Evolutionary conservation across 2,888 invertebrate genomes (phyloP), one percentile per base, ranked within the genome.

Genomic region (Cryptus viduatorius): DNA sequence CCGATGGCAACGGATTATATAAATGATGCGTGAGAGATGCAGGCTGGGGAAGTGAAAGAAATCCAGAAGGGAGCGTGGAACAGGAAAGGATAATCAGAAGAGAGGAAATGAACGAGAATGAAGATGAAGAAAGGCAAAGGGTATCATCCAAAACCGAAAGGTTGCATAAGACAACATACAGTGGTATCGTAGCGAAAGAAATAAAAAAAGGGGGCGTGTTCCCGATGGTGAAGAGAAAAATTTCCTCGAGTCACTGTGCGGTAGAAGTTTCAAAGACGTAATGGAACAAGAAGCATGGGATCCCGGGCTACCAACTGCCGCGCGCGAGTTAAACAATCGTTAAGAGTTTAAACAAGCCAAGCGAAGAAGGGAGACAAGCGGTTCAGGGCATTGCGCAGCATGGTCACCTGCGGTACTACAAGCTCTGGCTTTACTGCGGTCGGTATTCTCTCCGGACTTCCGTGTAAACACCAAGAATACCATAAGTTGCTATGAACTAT

Each of bases 241-340:
- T 68, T 80, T 76, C 68, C 77, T 73, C 77, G 77, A 84, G 72
- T 73, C 61, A 19, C 44, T 19, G 59, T n/a, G 48, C 50, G 68
- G 68, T 53, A 31, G 73, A 61, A 71, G 80, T 72, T 80, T 71
- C 69, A 59, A 77, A 72, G 59, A 53, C 65, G 67, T 77, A 77
- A 68, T 77, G 59, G 67, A 29, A 48, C 14, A 24, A 73, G 48
- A 37, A 4, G 8, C 24, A 8, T 8, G 24, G 61, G 68, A 53
- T 31, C 8, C 24, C 12, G 82, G 77, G 69, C 77, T 86, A 85
- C 87, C 90, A 91, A 92, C 65, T 90, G 91, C 89, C 90, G 71
- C 90, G 90, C 90, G 89, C 90, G 91, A 91, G 92, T 92, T 90
- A 89, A 91, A 92, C 91, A 92, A 92, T 93, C 91, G 90, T 91